Evolutionary conservation across 1,140 invertebrate species (phyloP), one percentile per base, ranked within the genome.

Genomic region (Drosophila subpulchrella): DNA sequence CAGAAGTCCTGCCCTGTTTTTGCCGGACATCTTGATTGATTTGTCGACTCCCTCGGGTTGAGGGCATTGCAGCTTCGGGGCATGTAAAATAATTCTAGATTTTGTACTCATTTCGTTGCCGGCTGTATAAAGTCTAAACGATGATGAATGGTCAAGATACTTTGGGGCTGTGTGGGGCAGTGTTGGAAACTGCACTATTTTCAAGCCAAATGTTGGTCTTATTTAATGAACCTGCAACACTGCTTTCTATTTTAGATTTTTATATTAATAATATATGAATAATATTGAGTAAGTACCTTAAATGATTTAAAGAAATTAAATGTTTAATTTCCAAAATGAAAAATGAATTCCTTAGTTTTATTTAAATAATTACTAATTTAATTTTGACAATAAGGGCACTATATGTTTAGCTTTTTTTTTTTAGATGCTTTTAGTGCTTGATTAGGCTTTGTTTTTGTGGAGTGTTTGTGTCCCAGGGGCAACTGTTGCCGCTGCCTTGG

Each of bases 61-160:
- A 38, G 58, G 48, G 50, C 32, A 36, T 36, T 46, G 47, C 66
- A 55, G 34, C 62, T 34, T 54, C 42, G 34, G 42, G 65, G 17
- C 67, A 57, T 70, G 67, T 48, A 70, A 70, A 72, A 32, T 71
- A 72, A 71, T 72, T 72, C 53, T 48, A 71, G 41, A 72, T 72
- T 67, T 75, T 42, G 72, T 60, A 15, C 38, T 54, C 39, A 15
- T 53, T 47, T 39, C 13, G 27, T 13, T 56, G 51, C 36, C 32
- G 56, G 36, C 41, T 55, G 42, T 34, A 34, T 34, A 34, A 3
- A 8, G 32, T 24, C 62, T 74, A 77, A 70, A 77, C 53, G 74
- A 77, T 77, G 75, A 77, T 77, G 44, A 77, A 77, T 76, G 74
- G 56, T n/a, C 56, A 12, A 32, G 17, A 30, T 48, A 46, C n/a